phyloP scores from a whole-genome alignment of 2,113 vertebrate genomes.

The Urocitellus parryii region DNA sequence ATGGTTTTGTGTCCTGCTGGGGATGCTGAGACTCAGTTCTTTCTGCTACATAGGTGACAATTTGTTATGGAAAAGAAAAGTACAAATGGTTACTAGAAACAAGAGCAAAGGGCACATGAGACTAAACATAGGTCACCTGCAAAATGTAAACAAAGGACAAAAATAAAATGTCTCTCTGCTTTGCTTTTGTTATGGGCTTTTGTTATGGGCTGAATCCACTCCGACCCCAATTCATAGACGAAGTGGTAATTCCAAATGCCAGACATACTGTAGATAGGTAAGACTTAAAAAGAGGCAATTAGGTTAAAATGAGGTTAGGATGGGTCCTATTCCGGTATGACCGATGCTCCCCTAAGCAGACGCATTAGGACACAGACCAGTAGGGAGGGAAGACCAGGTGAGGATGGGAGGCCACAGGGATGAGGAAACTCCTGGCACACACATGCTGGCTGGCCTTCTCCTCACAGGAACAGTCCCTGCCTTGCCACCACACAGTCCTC shows the following conservation, averaged over 20 bases:
- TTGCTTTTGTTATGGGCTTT: background rate
- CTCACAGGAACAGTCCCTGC: too few species aligned
- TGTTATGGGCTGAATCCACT: background rate
- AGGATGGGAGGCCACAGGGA: background rate
- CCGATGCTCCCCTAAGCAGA: too few species aligned
- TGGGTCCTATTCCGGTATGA: background rate
- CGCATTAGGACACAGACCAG: background rate
- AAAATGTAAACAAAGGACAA: background rate
- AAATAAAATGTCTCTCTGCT: background rate
- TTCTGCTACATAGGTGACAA: background rate
- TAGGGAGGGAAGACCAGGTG: background rate
- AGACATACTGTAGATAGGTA: background rate
- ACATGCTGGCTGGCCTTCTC: background rate
- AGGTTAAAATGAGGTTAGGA: background rate
- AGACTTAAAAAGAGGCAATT: background rate
- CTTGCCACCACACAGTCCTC: background rate
- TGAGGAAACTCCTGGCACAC: background rate
- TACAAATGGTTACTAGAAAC: background rate
- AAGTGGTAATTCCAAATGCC: background rate
- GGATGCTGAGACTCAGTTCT: background rate
- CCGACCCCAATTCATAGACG: background rate
- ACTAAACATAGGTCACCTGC: background rate
- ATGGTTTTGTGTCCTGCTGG: background rate
- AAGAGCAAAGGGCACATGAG: background rate
- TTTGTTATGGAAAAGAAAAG: background rate